A percentile compares a stretch with the other conserved stretches of the same genome.
These are phyloP conservation scores for Lontra canadensis DNA, from an alignment of 2,113 vertebrate genomes.

Conservation along the genomic window DNA sequence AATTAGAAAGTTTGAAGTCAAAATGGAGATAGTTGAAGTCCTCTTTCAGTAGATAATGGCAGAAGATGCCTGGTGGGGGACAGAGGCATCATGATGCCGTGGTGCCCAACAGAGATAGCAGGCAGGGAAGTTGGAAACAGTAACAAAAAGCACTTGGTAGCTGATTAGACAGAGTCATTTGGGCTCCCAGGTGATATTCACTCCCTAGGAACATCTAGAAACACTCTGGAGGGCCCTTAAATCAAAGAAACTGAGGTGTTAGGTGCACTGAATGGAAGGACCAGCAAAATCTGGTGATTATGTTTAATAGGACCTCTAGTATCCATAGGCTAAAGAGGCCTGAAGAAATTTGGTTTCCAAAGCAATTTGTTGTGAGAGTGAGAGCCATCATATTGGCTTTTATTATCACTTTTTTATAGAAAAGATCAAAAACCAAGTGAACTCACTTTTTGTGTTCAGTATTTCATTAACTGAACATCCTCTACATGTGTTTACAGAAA, in stretches of 20 bases:
- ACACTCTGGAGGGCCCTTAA: background rate
- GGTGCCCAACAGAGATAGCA: background rate
- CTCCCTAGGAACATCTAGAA: background rate
- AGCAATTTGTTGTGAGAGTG: background rate
- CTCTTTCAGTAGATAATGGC: background rate
- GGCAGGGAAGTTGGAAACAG: background rate
- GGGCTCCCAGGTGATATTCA: background rate
- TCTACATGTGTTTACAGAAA: slow-evolving; percentile 34
- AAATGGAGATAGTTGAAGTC: background rate
- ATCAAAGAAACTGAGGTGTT: background rate
- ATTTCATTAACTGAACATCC: background rate
- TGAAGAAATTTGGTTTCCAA: slow-evolving; percentile 3
- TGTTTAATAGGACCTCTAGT: background rate
- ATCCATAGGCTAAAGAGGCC: background rate
- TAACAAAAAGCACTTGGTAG: background rate
- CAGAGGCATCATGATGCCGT: background rate
- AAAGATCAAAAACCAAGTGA: slow-evolving; percentile 34
- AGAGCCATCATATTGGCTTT: slow-evolving; percentile 3
- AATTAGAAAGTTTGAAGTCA: background rate
- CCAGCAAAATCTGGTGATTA: slow-evolving; percentile 2
- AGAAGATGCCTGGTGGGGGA: background rate
- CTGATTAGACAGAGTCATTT: background rate
- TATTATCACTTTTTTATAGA: slow-evolving; percentile 18
- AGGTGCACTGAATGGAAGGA: background rate
- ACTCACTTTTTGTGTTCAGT: background rate